These are phyloP conservation scores for Sturmia bella DNA, from an alignment of 2,888 invertebrate genomes.

Conservation along the genomic window DNA sequence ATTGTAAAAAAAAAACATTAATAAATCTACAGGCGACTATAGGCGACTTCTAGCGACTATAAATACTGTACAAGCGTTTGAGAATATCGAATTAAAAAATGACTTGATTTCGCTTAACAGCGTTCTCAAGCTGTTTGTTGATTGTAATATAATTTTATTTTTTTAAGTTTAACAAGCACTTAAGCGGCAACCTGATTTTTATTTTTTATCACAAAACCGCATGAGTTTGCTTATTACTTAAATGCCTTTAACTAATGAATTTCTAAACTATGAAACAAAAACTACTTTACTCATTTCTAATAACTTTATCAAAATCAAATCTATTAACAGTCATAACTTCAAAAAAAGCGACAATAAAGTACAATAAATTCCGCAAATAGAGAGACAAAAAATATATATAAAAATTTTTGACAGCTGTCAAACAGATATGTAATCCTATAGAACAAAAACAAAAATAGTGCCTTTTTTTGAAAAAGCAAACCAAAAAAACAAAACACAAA, in stretches of 20 bases:
- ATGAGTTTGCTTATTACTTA: slow-evolving; percentile 17
- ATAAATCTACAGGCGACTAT: too few relatives aligned
- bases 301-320: slow-evolving; percentile 19
- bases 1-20: too few relatives aligned
- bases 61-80: too few relatives aligned
- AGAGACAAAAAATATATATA: not conserved
- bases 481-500: not conserved
- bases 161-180: too few relatives aligned
- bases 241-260: slow-evolving; percentile 45
- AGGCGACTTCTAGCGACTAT: too few relatives aligned
- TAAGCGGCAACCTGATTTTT: not conserved
- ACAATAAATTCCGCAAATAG: slow-evolving; percentile 16
- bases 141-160: too few relatives aligned
- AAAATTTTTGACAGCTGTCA: slow-evolving; percentile 67
- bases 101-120: too few relatives aligned
- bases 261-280: slow-evolving; percentile 1
- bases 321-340: slow-evolving; percentile 54
- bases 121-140: too few relatives aligned
- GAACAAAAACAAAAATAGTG: not conserved
- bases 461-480: too few relatives aligned
- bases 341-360: slow-evolving; percentile 47
- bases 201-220: slow-evolving; percentile 2
- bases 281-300: not conserved
- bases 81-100: too few relatives aligned
- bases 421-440: slow-evolving; percentile 62